Conservation (phyloP, 2,888 invertebrate genomes). For the Erebia ligea region DNA sequence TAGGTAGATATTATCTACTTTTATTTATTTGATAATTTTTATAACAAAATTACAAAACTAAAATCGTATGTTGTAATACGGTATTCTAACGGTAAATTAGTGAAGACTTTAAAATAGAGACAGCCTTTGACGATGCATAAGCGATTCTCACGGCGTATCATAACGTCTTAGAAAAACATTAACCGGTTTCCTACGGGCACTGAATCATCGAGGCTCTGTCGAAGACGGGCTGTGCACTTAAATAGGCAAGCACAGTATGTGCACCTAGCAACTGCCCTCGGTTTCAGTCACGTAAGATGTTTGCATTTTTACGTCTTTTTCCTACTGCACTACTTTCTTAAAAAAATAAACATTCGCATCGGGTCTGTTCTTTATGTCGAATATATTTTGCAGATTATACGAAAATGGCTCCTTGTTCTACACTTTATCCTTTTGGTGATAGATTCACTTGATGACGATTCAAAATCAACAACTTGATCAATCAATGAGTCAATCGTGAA, state of each 20-base stretch:
- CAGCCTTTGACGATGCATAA: slow-evolving; percentile 45
- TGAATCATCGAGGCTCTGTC: slow-evolving; percentile 51
- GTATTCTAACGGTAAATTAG: slow-evolving; percentile 23
- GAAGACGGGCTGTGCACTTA: slow-evolving; percentile 54
- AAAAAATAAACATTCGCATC: slow-evolving; percentile 31
- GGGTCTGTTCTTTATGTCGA: slow-evolving; percentile 14
- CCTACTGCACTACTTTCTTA: slow-evolving; percentile 39
- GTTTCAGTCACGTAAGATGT: slow-evolving; percentile 34
- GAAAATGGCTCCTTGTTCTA: neutral
- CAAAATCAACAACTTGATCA: too few relatives aligned
- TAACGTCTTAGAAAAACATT: slow-evolving; percentile 62
- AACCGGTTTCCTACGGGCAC: slow-evolving; percentile 67
- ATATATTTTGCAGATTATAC: neutral
- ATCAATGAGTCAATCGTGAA: too few relatives aligned
- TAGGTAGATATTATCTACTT: too few relatives aligned
- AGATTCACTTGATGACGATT: too few relatives aligned
- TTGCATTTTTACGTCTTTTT: slow-evolving; percentile 37
- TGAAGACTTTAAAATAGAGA: slow-evolving; percentile 11
- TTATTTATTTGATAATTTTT: too few relatives aligned
- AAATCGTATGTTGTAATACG: neutral
- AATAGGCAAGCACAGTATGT: slow-evolving; percentile 48
- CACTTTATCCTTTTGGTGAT: too few relatives aligned
- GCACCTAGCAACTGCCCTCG: slow-evolving; percentile 35
- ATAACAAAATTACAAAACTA: too few relatives aligned
- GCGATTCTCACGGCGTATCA: slow-evolving; percentile 60